Conservation (phyloP, 2,888 invertebrate genomes). For the Polyommatus icarus region DNA sequence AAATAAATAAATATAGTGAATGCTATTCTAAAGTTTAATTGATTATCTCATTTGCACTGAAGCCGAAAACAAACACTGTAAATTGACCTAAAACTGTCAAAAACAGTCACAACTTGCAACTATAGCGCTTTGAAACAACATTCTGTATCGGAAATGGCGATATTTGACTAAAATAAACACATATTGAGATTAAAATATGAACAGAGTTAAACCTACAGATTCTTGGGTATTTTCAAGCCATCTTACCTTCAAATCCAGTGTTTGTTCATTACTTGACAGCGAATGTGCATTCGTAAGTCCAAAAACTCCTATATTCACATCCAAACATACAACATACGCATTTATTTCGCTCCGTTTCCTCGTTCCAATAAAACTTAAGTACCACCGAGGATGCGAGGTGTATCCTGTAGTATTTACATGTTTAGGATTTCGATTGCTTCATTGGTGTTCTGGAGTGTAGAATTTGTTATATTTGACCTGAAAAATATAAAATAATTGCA, state of each 20-base stretch:
- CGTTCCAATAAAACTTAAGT: not conserved
- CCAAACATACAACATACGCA: conserved; percentile 23
- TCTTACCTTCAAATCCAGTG: conserved; percentile 22
- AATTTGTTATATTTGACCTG: conserved; percentile 17
- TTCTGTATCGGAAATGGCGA: not conserved
- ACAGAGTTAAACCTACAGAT: not conserved
- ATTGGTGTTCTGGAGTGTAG: not conserved
- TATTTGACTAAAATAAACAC: conserved; percentile 1
- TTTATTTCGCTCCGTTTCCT: conserved; percentile 9
- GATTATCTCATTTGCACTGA: not conserved
- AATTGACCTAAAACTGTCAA: not conserved
- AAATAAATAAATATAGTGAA: not conserved
- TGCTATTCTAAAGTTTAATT: not conserved
- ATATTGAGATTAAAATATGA: not conserved
- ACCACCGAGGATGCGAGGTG: conserved; percentile 2
- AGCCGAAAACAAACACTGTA: not conserved
- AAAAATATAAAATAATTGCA: conserved; percentile 18
- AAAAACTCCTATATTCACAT: conserved; percentile 4
- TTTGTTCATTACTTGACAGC: conserved; percentile 11
- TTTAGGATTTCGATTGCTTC: not conserved
- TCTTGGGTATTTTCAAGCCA: not conserved
- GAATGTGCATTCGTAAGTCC: conserved; percentile 5
- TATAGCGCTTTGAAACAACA: not conserved
- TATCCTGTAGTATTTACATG: conserved; percentile 9
- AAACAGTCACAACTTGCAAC: not conserved